These are phyloP conservation scores for Pangasianodon gigas DNA, from an alignment of 2,113 vertebrate genomes.

Conservation along the genomic window DNA sequence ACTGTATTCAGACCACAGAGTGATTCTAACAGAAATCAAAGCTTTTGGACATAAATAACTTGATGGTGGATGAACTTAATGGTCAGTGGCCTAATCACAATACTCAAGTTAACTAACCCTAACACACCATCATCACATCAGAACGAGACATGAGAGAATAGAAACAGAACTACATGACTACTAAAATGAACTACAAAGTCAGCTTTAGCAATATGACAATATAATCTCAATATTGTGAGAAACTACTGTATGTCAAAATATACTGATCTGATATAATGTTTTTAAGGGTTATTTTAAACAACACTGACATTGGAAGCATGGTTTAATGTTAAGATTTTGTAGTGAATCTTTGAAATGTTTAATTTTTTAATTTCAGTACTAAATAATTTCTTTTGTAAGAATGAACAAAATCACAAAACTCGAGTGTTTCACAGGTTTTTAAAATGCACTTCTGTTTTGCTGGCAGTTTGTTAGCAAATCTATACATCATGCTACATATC, in stretches of 20 bases:
- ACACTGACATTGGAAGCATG: neutral
- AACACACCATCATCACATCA: neutral
- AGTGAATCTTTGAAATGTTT: neutral
- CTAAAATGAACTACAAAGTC: neutral
- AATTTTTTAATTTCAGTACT: too few relatives aligned
- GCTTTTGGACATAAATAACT: constrained; percentile 2
- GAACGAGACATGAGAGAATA: neutral
- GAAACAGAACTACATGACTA: neutral
- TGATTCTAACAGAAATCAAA: neutral
- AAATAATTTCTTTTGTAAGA: too few relatives aligned
- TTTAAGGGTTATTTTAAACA: too few relatives aligned
- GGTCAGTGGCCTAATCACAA: neutral
- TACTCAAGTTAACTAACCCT: too few relatives aligned
- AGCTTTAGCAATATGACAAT: too few relatives aligned
- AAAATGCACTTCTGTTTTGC: too few relatives aligned
- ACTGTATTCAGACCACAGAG: neutral
- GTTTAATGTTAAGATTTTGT: neutral
- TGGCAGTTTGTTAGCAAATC: neutral
- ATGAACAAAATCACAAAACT: neutral
- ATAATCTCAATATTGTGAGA: neutral
- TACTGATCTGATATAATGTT: neutral
- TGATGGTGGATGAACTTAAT: neutral
- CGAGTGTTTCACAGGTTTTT: too few relatives aligned
- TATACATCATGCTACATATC: neutral
- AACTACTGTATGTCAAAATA: neutral